These are phyloP conservation scores for Eupithecia centaureata DNA, from an alignment of 2,888 invertebrate species.

Conservation along the genomic window DNA sequence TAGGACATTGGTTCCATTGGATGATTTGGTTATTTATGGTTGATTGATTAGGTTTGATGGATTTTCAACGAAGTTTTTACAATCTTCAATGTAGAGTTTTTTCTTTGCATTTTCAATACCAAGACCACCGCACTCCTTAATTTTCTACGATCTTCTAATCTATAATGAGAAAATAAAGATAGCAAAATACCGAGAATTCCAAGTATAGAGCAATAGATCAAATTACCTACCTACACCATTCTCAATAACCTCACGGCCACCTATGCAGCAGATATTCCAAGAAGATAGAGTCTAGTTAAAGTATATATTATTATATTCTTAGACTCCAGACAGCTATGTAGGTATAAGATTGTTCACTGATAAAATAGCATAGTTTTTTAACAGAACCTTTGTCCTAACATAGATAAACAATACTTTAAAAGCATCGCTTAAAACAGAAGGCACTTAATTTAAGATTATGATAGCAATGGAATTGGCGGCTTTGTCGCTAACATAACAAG, in stretches of 20 bases:
- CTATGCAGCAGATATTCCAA: slow-evolving; percentile 3
- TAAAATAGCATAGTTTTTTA: background rate
- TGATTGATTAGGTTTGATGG: too few species aligned
- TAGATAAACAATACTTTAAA: too few species aligned
- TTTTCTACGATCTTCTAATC: background rate
- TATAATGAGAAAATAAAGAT: background rate
- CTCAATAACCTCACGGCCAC: slow-evolving; percentile 19
- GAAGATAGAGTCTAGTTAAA: background rate
- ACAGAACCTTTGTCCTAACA: background rate
- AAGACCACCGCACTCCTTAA: background rate
- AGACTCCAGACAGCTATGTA: background rate
- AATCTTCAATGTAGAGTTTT: background rate
- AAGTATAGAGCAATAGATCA: slow-evolving; percentile 4
- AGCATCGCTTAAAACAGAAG: too few species aligned
- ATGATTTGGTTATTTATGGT: too few species aligned
- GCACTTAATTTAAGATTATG: too few species aligned
- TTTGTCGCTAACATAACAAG: too few species aligned
- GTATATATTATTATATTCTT: background rate
- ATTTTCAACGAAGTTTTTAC: too few species aligned
- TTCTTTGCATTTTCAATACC: background rate
- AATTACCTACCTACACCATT: slow-evolving; percentile 16
- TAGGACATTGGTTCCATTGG: too few species aligned
- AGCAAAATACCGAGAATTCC: slow-evolving; percentile 21
- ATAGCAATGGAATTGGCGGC: too few species aligned
- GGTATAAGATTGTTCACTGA: background rate